Percentiles rank a stretch among this genome's conserved stretches.
phyloP scores from a whole-genome alignment of 2,888 invertebrate species.

The Xestia c-nigrum region DNA sequence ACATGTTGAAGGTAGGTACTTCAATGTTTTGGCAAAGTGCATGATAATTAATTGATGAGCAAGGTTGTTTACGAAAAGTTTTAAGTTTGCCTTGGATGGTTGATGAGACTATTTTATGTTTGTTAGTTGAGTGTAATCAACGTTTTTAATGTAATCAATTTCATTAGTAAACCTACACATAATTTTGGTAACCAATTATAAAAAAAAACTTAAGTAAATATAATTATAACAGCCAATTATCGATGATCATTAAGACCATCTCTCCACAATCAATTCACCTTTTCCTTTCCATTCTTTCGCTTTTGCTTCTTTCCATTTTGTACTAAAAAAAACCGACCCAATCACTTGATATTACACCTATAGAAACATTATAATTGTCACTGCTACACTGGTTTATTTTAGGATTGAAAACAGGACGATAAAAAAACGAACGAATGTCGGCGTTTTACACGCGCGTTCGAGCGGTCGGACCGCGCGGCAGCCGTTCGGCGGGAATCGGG shows the following conservation, averaged over 20 bases:
- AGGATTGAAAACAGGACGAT: conserved; percentile 63
- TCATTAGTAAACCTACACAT: conserved; percentile 8
- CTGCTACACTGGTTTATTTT: conserved; percentile 68
- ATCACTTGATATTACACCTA: conserved; percentile 61
- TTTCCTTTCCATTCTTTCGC: conserved; percentile 88
- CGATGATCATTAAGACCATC: conserved; percentile 19
- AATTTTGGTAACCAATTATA: background rate
- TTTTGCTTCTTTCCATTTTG: conserved; percentile 77
- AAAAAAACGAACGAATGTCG: conserved; percentile 50
- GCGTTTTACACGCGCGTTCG: conserved; percentile 63
- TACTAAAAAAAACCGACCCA: conserved; percentile 59
- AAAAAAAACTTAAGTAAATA: background rate
- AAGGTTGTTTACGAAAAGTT: background rate
- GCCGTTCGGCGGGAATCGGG: conserved; percentile 47
- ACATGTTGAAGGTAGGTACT: background rate
- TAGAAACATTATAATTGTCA: conserved; percentile 73
- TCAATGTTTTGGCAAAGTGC: conserved; percentile 10
- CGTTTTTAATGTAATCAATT: conserved; percentile 4
- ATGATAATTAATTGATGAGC: background rate
- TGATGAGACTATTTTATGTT: background rate
- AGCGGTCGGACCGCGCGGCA: conserved; percentile 58
- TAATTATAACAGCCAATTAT: conserved; percentile 36
- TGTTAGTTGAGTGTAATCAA: background rate
- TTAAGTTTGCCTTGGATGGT: background rate
- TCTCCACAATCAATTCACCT: conserved; percentile 81